Evolutionary conservation across 1,140 invertebrate genomes (phyloP).

Genomic region (Helicoverpa armigera): DNA sequence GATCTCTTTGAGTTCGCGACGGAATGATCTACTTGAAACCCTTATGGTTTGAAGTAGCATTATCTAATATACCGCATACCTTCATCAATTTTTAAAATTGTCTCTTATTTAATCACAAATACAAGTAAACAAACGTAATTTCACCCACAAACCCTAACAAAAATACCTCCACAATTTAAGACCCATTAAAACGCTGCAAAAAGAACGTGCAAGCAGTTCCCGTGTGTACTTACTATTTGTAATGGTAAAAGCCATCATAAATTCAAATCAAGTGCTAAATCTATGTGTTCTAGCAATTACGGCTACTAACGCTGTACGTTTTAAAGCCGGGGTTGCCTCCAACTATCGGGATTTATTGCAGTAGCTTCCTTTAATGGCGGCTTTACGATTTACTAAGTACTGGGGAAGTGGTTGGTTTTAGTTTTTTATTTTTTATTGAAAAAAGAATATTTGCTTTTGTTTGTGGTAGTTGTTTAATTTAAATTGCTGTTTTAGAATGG

Average conservation of each 20-base stretch:
- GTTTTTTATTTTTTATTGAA: neutral
- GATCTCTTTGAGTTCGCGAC: too few relatives aligned
- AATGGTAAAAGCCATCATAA: conserved; percentile 19
- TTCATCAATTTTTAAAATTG: too few relatives aligned
- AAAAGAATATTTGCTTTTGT: neutral
- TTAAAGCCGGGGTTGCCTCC: neutral
- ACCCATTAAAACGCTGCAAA: neutral
- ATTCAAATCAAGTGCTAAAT: conserved; percentile 31
- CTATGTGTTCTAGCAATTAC: conserved; percentile 28
- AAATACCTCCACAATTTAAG: neutral
- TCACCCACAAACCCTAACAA: neutral
- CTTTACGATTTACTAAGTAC: conserved; percentile 37
- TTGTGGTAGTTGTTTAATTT: too few relatives aligned
- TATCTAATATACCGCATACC: too few relatives aligned
- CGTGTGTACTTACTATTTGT: conserved; percentile 11
- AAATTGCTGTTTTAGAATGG: too few relatives aligned
- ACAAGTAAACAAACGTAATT: too few relatives aligned
- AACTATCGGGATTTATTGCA: conserved; percentile 36
- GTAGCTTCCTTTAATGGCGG: conserved; percentile 32
- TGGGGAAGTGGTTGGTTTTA: neutral
- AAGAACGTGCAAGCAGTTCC: conserved; percentile 3
- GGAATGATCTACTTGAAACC: too few relatives aligned
- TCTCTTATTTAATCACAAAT: too few relatives aligned
- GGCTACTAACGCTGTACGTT: conserved; percentile 5
- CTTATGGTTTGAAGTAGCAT: too few relatives aligned